A percentile compares a stretch with the other conserved stretches of the same genome.
Evolutionary conservation across 2,113 vertebrate genomes (phyloP).

Genomic region (Cheilinus undulatus): DNA sequence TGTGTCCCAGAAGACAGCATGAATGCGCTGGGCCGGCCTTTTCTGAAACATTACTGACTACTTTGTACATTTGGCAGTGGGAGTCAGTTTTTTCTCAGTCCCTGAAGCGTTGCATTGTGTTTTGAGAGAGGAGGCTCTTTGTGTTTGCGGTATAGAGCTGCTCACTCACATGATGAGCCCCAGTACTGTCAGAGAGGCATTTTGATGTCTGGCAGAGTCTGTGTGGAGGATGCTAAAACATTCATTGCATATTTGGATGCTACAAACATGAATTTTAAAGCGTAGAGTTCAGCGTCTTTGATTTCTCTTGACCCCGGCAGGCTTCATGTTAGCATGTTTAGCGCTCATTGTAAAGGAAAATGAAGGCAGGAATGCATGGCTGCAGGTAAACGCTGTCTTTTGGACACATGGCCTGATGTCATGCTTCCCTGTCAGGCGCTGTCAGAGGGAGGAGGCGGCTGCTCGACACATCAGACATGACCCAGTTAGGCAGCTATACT

Average conservation of each 20-base stretch:
- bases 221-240: constrained; percentile 58
- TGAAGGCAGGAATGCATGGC: constrained; percentile 15
- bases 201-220: constrained; percentile 60
- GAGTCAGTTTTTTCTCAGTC: constrained; percentile 68
- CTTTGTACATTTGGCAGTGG: constrained; percentile 68
- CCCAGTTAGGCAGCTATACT: constrained; percentile 71
- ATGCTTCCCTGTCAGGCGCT: constrained; percentile 42
- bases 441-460: constrained; percentile 50
- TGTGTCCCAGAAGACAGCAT: constrained; percentile 42
- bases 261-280: constrained; percentile 55
- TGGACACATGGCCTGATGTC: constrained; percentile 35
- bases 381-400: constrained; percentile 48
- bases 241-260: constrained; percentile 66
- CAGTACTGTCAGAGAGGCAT: constrained; percentile 61
- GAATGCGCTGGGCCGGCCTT: constrained; percentile 52
- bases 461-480: constrained; percentile 71
- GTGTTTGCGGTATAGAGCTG: constrained; percentile 55
- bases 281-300: constrained; percentile 32
- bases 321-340: constrained; percentile 39
- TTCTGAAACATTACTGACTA: constrained; percentile 58
- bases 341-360: constrained; percentile 57
- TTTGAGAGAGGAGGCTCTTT: constrained; percentile 71
- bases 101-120: constrained; percentile 76
- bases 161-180: constrained; percentile 68
- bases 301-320: constrained; percentile 34